These are phyloP conservation scores for Eutolmus rufibarbis DNA, from an alignment of 2,888 invertebrate genomes.

Conservation along the genomic window DNA sequence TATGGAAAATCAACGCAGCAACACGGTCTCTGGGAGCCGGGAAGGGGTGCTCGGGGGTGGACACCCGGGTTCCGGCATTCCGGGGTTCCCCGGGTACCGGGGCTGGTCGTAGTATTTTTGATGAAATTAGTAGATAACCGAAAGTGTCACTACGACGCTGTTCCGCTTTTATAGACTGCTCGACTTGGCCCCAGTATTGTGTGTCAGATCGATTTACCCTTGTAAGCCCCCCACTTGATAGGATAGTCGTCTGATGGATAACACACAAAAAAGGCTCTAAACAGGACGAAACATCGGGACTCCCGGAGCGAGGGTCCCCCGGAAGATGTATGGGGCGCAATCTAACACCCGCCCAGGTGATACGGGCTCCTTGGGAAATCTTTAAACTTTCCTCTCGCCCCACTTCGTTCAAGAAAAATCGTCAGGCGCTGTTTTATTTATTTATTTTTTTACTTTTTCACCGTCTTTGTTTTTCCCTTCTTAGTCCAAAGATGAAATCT, in stretches of 20 bases:
- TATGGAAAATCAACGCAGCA: slow-evolving; percentile 34
- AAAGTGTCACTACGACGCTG: slow-evolving; percentile 16
- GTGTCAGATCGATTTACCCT: slow-evolving; percentile 32
- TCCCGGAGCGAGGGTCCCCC: not conserved
- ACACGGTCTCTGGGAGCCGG: not conserved
- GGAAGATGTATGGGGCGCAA: not conserved
- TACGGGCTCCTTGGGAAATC: not conserved
- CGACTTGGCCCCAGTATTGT: not conserved
- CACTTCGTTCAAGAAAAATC: not conserved
- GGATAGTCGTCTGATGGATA: slow-evolving; percentile 16
- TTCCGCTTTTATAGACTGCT: not conserved
- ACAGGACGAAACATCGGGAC: not conserved
- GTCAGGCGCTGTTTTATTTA: not conserved
- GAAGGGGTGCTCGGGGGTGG: not conserved
- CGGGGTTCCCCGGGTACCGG: not conserved
- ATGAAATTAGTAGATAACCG: slow-evolving; percentile 34
- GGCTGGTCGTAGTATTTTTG: not conserved
- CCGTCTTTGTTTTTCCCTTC: not conserved
- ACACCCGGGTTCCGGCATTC: not conserved
- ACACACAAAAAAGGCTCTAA: not conserved
- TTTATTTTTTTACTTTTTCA: not conserved
- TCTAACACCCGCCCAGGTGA: not conserved
- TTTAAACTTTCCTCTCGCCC: not conserved
- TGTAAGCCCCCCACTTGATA: not conserved
- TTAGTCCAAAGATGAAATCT: not conserved